Evolutionary conservation across 1,140 invertebrate species (phyloP), one percentile per base, ranked within the genome.

Genomic region (Euwallacea fornicatus): DNA sequence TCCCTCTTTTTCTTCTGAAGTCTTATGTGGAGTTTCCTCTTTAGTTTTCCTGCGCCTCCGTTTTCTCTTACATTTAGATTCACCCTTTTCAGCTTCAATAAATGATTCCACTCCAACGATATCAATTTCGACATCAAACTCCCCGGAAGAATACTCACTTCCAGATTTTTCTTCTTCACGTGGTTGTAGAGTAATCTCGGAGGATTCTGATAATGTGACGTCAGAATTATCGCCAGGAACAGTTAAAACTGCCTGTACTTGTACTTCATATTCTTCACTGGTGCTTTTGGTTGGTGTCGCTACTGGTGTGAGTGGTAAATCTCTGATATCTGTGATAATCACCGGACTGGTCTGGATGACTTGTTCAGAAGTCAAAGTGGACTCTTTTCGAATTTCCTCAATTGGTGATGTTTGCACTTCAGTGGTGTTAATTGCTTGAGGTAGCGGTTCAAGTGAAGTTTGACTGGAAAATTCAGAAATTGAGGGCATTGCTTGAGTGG

Each of bases 191-290:
- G 43, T 50, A 41, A 11, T 7, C 41, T 71, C 63, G 4, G 42
- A 11, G 9, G 50, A 10, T 65, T 71, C 69, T 9, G 54, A 71
- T 65, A 58, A 55, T 11, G 63, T 73, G 41, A 58, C 60, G 43
- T 75, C 76, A 54, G 82, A 83, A 2, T 75, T 80, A 50, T 87
- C 83, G 0, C 79, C 72, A 6, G 87, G 87, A 73, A 89, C 83
- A 15, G 84, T 84, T 46, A 89, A 83, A 72, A 85, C 83, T n/a
- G 87, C 86, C 75, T 84, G 79, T 21, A 89, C 83, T 73, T 88
- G 86, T 7, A 89, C 80, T 79, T 89, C 87, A 70, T 87, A 89
- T 4, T 86, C 86, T 73, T 89, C 87, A 63, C 86, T 86, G 63
- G 84, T 79, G 64, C 70, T 74, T 46, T 67, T 61, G 15, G 73